A percentile compares a stretch with the other conserved stretches of the same genome.
phyloP scores from a whole-genome alignment of 2,113 vertebrate species.

The Leptocoma aspasia region DNA sequence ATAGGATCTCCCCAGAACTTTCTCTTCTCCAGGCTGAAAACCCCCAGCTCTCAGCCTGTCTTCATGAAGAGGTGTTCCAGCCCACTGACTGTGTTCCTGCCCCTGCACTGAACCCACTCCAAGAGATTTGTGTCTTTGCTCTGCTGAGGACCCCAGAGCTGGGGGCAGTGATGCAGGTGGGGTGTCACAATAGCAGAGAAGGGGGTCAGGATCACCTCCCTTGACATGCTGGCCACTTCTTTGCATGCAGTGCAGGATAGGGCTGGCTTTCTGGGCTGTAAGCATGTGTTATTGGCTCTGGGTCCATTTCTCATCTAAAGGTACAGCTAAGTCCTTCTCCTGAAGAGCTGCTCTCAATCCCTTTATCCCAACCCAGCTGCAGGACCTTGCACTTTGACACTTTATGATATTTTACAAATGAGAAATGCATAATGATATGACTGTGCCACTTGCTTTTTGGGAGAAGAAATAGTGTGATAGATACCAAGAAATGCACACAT shows the following conservation, averaged over 20 bases:
- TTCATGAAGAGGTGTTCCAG: neutral
- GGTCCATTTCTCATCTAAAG: neutral
- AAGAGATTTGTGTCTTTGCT: fast-evolving
- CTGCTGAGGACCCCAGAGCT: neutral
- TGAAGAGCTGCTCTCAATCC: neutral
- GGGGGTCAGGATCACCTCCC: neutral
- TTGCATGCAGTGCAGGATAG: fast-evolving
- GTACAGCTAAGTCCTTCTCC: neutral
- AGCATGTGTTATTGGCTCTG: neutral
- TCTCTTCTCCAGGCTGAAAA: neutral
- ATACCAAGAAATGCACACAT: neutral
- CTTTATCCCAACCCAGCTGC: neutral
- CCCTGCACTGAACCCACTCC: neutral
- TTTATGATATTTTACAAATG: neutral
- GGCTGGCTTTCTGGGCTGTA: neutral
- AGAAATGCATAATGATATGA: neutral
- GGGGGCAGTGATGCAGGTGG: neutral
- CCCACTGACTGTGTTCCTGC: neutral
- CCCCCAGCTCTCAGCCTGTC: neutral
- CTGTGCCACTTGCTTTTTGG: neutral
- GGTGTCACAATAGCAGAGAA: neutral
- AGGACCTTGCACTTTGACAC: neutral
- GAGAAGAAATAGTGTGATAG: neutral
- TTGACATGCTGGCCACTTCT: neutral
- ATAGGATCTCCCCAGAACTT: neutral